phyloP scores from a whole-genome alignment of 2,888 invertebrate species.

The Hirtodrosophila confusa region DNA sequence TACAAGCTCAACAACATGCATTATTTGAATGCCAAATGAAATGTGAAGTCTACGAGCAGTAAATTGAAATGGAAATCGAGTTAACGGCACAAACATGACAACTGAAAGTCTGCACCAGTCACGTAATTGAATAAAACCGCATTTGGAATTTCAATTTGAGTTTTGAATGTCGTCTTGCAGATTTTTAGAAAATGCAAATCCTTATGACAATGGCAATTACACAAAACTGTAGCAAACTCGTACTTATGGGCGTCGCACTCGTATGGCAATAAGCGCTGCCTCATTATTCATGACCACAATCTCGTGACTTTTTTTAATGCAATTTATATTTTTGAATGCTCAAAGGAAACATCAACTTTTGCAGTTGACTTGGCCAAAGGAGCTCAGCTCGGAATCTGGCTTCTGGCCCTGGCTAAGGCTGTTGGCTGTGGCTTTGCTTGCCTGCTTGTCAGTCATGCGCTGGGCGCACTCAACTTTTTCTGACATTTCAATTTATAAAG shows the following conservation, averaged over 20 bases:
- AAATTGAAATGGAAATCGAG: constrained; percentile 62
- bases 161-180: neutral
- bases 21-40: constrained; percentile 50
- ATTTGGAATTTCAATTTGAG: constrained; percentile 54
- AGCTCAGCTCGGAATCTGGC: constrained; percentile 17
- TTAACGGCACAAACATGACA: constrained; percentile 36
- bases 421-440: constrained; percentile 38
- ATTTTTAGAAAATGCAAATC: constrained; percentile 3
- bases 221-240: constrained; percentile 36
- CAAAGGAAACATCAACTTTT: constrained; percentile 48
- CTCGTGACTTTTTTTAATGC: constrained; percentile 35
- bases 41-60: constrained; percentile 46
- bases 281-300: constrained; percentile 50
- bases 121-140: constrained; percentile 71
- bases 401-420: constrained; percentile 8
- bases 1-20: constrained; percentile 16
- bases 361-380: constrained; percentile 50
- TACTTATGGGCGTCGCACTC: constrained; percentile 37
- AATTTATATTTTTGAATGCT: constrained; percentile 34
- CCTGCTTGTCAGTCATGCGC: constrained; percentile 67
- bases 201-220: constrained; percentile 37
- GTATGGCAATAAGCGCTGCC: constrained; percentile 8
- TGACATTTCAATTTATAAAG: constrained; percentile 80
- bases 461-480: constrained; percentile 71
- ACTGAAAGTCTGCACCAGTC: constrained; percentile 49